Evolutionary conservation across 2,113 vertebrate species (phyloP).

Genomic region (Cyanoderma ruficeps): DNA sequence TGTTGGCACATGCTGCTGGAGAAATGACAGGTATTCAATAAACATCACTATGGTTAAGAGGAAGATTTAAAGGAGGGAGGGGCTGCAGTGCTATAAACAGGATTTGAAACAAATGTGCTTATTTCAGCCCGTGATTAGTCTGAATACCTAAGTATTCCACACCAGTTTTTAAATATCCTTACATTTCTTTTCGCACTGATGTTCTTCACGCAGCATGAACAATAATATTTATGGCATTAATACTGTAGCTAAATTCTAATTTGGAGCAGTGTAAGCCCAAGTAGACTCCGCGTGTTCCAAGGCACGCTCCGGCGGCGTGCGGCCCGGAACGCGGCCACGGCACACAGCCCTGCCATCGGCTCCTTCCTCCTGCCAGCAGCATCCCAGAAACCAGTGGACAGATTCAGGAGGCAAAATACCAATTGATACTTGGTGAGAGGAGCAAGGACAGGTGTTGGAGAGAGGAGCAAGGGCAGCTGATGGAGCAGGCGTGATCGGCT

Average conservation of each 20-base stretch:
- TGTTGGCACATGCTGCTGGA: slow-evolving; percentile 61
- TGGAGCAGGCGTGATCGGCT: rapidly evolving
- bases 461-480: not conserved
- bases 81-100: slow-evolving; percentile 50
- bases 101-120: slow-evolving; percentile 56
- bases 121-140: slow-evolving; percentile 51
- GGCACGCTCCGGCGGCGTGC: rapidly evolving
- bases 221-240: slow-evolving; percentile 2
- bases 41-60: slow-evolving; percentile 60
- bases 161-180: slow-evolving; percentile 51
- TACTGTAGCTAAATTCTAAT: not conserved
- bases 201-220: not conserved
- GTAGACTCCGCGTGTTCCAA: not conserved
- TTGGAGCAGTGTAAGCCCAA: not conserved
- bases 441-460: not conserved
- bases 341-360: not conserved
- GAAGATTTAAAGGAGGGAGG: slow-evolving; percentile 55
- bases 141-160: slow-evolving; percentile 51
- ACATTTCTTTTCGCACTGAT: slow-evolving; percentile 42
- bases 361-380: not conserved
- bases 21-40: slow-evolving; percentile 70
- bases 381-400: not conserved
- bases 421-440: not conserved
- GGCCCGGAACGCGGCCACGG: not conserved
- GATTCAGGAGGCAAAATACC: not conserved